phyloP scores from a whole-genome alignment of 2,888 invertebrate genomes.

The Unio pictorum region DNA sequence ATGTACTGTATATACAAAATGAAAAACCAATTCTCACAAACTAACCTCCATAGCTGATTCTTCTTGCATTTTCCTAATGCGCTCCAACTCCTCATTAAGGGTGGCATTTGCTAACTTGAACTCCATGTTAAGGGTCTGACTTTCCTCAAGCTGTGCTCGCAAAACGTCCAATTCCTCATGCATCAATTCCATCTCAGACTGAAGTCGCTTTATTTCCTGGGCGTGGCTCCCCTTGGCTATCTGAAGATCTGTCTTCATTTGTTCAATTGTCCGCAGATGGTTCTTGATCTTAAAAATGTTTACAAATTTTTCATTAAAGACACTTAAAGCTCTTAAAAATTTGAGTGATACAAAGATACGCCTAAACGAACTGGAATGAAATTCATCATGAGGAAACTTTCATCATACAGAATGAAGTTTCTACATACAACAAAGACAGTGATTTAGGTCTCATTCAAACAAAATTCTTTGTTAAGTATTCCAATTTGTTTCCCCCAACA shows the following conservation, averaged over 20 bases:
- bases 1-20: too few species aligned
- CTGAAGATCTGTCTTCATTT: constrained; percentile 63
- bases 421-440: too few species aligned
- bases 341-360: background rate
- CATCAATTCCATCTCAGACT: constrained; percentile 56
- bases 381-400: background rate
- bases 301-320: background rate
- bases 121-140: constrained; percentile 47
- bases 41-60: constrained; percentile 56
- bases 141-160: constrained; percentile 52
- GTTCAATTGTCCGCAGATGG: constrained; percentile 62
- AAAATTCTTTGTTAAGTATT: too few species aligned
- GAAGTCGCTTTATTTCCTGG: constrained; percentile 60
- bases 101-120: constrained; percentile 48
- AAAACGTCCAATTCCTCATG: constrained; percentile 52
- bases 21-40: background rate
- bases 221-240: constrained; percentile 51
- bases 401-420: too few species aligned
- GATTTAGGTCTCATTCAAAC: too few species aligned
- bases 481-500: too few species aligned
- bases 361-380: background rate
- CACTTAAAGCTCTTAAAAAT: background rate
- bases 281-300: constrained; percentile 56
- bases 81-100: constrained; percentile 57
- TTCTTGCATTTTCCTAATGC: constrained; percentile 52